Percentiles rank a stretch among this genome's conserved stretches.
phyloP scores from a whole-genome alignment of 2,888 invertebrate genomes.

The Boloria euphrosyne region DNA sequence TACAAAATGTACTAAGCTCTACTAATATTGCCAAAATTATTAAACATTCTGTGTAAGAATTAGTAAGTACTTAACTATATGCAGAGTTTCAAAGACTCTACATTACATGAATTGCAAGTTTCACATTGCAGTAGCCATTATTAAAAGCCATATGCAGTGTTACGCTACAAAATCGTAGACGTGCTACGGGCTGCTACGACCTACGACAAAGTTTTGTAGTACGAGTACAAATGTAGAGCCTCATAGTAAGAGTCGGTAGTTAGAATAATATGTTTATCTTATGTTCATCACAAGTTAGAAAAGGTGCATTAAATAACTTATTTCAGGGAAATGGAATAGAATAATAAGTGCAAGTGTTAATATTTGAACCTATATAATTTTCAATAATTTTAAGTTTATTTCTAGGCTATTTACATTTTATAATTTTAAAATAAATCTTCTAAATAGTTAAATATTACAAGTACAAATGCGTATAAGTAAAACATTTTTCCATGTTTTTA shows the following conservation, averaged over 20 bases:
- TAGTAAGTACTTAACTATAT: slow-evolving; percentile 12
- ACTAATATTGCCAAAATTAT: neutral
- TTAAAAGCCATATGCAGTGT: slow-evolving; percentile 31
- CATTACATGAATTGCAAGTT: slow-evolving; percentile 23
- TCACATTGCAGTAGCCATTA: slow-evolving; percentile 28
- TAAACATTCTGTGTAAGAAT: slow-evolving; percentile 9
- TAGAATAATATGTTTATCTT: slow-evolving; percentile 21
- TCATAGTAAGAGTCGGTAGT: slow-evolving; percentile 9
- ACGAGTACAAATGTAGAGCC: slow-evolving; percentile 13
- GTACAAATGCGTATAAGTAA: too few species aligned
- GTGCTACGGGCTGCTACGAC: slow-evolving; percentile 23
- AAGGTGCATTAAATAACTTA: neutral
- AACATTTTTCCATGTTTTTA: too few species aligned
- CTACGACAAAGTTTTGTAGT: slow-evolving; percentile 22
- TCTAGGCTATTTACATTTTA: too few species aligned
- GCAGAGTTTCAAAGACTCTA: slow-evolving; percentile 14
- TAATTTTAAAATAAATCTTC: too few species aligned
- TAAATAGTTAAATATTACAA: too few species aligned
- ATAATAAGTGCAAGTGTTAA: too few species aligned
- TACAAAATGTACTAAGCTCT: neutral
- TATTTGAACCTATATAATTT: too few species aligned
- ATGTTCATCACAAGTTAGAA: slow-evolving; percentile 12
- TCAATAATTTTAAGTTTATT: too few species aligned
- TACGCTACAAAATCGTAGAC: slow-evolving; percentile 29
- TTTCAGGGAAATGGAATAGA: too few species aligned